Evolutionary conservation across 2,797 vertebrate genomes (phyloP).

Genomic region (Acrossocheilus fasciatus): DNA sequence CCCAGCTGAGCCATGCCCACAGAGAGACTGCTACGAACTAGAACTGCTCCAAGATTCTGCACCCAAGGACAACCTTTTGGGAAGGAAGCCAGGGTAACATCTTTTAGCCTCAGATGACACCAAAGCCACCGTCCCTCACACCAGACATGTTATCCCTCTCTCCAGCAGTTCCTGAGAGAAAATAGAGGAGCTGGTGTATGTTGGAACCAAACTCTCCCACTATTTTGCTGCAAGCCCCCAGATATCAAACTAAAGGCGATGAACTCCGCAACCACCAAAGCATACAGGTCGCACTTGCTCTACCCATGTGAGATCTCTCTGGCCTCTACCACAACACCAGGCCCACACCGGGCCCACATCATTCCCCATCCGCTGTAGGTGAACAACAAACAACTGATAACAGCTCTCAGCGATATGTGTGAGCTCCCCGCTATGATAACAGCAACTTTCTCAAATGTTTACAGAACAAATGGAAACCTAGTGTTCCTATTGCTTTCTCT

Average conservation of each 20-base stretch:
- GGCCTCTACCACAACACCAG: too few relatives aligned
- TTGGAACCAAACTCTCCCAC: slow-evolving; percentile 20
- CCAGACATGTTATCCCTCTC: neutral
- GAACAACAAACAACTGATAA: neutral
- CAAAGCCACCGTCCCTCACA: neutral
- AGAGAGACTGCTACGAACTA: neutral
- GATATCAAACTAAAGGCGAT: too few relatives aligned
- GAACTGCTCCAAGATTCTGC: neutral
- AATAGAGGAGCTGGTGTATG: slow-evolving; percentile 30
- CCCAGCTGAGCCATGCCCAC: too few relatives aligned
- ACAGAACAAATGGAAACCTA: neutral
- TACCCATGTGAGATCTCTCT: too few relatives aligned
- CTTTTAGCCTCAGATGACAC: neutral
- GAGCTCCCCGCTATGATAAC: neutral
- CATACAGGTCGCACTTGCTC: too few relatives aligned
- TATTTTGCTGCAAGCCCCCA: too few relatives aligned
- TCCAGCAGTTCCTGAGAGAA: neutral
- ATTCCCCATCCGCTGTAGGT: too few relatives aligned
- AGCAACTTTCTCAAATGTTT: neutral
- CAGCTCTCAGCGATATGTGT: neutral
- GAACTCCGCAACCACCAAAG: too few relatives aligned
- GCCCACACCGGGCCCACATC: too few relatives aligned
- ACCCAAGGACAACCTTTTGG: neutral
- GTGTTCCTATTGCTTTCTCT: too few relatives aligned
- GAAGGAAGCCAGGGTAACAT: neutral